Evolutionary conservation across 2,888 invertebrate genomes (phyloP).

Genomic region (Cataglyphis livida): DNA sequence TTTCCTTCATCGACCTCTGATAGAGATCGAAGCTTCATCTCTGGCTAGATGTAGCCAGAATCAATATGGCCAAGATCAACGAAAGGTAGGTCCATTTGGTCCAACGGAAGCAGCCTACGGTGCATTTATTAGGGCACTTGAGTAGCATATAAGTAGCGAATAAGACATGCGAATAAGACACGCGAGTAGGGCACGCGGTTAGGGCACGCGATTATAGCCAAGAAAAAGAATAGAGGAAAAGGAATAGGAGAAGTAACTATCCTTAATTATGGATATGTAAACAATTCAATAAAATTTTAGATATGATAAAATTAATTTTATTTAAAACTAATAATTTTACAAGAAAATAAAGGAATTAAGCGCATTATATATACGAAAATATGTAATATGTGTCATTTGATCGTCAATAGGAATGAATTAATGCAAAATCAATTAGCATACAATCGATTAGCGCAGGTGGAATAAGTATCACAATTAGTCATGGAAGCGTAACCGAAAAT

Average conservation of each 20-base stretch:
- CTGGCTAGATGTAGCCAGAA: no score
- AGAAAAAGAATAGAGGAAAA: not conserved
- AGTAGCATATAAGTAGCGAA: no score
- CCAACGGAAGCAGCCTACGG: no score
- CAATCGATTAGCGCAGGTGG: conserved; percentile 6
- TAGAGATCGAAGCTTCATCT: no score
- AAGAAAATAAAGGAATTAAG: not conserved
- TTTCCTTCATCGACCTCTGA: no score
- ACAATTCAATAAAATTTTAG: not conserved
- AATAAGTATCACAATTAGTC: conserved; percentile 36
- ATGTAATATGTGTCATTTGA: not conserved
- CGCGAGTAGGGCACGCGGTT: no score
- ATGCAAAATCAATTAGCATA: conserved; percentile 4
- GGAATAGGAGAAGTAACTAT: not conserved
- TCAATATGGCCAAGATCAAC: no score
- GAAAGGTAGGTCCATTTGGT: no score
- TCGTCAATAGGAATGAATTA: conserved; percentile 6
- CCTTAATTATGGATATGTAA: not conserved
- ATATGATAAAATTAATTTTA: not conserved
- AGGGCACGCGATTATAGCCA: no score
- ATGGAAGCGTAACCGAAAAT: conserved; percentile 17
- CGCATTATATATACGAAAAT: not conserved
- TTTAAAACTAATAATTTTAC: no score
- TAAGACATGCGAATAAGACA: no score
- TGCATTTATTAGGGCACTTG: no score